These are phyloP conservation scores for Colletes collaris DNA, from an alignment of 2,888 invertebrate species.

Conservation along the genomic window DNA sequence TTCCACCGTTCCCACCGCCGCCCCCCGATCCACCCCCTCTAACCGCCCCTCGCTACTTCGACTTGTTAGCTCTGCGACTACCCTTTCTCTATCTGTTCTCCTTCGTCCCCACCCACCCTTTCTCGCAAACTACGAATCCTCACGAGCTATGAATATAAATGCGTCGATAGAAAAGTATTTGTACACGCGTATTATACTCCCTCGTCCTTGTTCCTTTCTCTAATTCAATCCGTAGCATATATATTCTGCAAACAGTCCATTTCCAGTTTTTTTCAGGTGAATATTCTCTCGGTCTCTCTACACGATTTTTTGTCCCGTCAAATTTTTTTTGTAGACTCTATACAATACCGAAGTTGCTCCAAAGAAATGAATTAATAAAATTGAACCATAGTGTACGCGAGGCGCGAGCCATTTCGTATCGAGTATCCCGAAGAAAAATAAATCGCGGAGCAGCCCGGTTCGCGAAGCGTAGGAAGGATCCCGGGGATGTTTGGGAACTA, in stretches of 20 bases:
- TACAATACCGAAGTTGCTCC: no score
- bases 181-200: conserved; percentile 1
- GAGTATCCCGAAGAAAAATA: no score
- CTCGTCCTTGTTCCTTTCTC: not conserved
- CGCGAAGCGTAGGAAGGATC: no score
- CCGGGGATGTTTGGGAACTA: not conserved
- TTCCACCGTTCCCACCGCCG: conserved; percentile 51
- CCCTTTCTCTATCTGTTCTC: not conserved
- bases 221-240: not conserved
- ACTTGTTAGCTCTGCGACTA: conserved; percentile 45
- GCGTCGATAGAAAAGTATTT: conserved; percentile 38
- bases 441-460: no score
- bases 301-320: no score
- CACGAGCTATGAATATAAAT: conserved; percentile 53
- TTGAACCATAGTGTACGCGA: no score
- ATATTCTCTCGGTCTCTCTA: no score
- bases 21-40: conserved; percentile 51
- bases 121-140: conserved; percentile 12
- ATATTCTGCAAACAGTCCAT: no score
- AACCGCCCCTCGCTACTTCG: conserved; percentile 42
- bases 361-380: no score
- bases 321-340: no score
- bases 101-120: not conserved
- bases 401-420: no score
- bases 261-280: no score